Percentiles rank a stretch among this genome's conserved stretches.
Evolutionary conservation across 2,888 invertebrate genomes (phyloP).

Genomic region (Drosophila paramelanica): DNA sequence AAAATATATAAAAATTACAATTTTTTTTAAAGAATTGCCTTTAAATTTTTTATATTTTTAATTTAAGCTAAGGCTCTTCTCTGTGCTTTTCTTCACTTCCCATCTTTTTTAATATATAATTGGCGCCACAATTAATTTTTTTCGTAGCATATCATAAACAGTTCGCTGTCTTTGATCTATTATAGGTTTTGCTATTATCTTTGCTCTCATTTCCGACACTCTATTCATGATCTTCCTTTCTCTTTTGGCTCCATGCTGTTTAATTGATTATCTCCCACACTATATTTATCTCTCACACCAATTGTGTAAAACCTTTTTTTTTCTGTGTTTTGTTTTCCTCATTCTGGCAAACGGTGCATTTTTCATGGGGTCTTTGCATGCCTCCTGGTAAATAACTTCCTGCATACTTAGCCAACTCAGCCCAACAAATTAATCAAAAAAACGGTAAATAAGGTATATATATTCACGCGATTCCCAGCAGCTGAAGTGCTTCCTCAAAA

Average conservation of each 20-base stretch:
- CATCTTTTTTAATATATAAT: too few species aligned
- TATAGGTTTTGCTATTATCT: conserved; percentile 1
- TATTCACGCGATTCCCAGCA: conserved; percentile 62
- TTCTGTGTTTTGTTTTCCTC: conserved; percentile 30
- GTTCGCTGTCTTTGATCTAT: conserved; percentile 19
- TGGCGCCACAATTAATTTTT: neutral
- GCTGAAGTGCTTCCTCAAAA: conserved; percentile 51
- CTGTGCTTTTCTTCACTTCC: too few species aligned
- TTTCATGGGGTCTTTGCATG: conserved; percentile 32
- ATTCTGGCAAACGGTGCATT: conserved; percentile 36
- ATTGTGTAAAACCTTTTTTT: conserved; percentile 2
- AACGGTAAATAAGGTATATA: conserved; percentile 21
- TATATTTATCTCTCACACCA: conserved; percentile 8
- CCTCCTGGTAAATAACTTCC: conserved; percentile 59
- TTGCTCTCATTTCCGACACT: conserved; percentile 28
- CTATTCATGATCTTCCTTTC: conserved; percentile 27
- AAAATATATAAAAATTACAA: too few species aligned
- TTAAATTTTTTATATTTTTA: too few species aligned
- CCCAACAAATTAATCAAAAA: conserved; percentile 63
- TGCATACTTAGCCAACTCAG: conserved; percentile 49
- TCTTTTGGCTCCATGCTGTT: conserved; percentile 30
- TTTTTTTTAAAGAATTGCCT: too few species aligned
- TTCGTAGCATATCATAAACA: neutral
- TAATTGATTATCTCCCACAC: conserved; percentile 59
- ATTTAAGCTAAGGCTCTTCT: too few species aligned